Evolutionary conservation across 2,888 invertebrate genomes (phyloP).

Genomic region (Spodoptera picta): DNA sequence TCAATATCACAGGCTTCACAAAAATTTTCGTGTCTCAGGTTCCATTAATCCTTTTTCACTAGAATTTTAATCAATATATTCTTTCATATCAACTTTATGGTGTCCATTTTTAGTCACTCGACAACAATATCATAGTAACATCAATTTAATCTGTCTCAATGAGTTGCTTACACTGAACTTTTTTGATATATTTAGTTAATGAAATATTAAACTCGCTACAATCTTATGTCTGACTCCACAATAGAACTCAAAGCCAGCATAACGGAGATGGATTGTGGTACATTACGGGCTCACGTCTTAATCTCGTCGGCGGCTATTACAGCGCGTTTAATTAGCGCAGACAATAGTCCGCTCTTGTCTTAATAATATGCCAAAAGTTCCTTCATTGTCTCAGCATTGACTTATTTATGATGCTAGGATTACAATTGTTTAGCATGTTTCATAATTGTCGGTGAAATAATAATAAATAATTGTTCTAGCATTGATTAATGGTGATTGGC

Average conservation of each 20-base stretch:
- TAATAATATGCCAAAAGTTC: conserved; percentile 62
- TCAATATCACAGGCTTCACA: too few relatives aligned
- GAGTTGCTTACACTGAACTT: too few relatives aligned
- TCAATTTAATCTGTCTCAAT: too few relatives aligned
- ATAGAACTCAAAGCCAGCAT: conserved; percentile 62
- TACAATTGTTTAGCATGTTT: conserved; percentile 36
- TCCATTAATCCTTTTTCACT: too few relatives aligned
- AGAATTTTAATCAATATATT: too few relatives aligned
- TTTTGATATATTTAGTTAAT: too few relatives aligned
- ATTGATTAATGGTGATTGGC: conserved; percentile 38
- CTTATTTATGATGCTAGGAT: conserved; percentile 39
- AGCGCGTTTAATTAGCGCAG: conserved; percentile 81
- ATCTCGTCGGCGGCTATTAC: conserved; percentile 81
- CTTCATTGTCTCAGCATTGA: conserved; percentile 45
- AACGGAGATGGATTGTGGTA: conserved; percentile 82
- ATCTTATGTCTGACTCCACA: conserved; percentile 58
- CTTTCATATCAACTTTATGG: too few relatives aligned
- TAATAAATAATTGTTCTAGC: conserved; percentile 40
- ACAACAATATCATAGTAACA: too few relatives aligned
- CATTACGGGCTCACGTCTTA: conserved; percentile 84
- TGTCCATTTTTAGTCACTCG: too few relatives aligned
- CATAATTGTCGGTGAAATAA: conserved; percentile 46
- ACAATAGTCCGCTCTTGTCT: conserved; percentile 76
- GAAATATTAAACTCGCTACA: conserved; percentile 14
- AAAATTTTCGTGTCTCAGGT: too few relatives aligned